These are phyloP conservation scores for Lagopus muta DNA, from an alignment of 2,113 vertebrate species.

Conservation along the genomic window DNA sequence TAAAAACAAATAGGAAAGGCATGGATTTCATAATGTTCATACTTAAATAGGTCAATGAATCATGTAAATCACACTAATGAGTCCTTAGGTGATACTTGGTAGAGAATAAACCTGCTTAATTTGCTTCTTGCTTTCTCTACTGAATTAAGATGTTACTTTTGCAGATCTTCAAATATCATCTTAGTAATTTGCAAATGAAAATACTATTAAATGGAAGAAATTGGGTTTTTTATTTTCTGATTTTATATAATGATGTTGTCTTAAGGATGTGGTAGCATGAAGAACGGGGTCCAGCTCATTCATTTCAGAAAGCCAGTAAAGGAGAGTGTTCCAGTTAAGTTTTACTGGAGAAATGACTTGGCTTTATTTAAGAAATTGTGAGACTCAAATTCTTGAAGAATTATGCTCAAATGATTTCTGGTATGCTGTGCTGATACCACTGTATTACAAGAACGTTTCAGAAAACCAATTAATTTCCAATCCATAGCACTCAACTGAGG, in stretches of 20 bases:
- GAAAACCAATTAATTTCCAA: constrained; percentile 56
- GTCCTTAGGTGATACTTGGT: not conserved
- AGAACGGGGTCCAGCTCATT: not conserved
- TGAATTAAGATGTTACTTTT: not conserved
- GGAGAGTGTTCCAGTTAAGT: not conserved
- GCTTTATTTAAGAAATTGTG: not conserved
- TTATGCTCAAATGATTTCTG: constrained; percentile 44
- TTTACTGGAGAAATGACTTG: not conserved
- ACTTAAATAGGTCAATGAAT: not conserved
- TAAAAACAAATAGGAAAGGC: not conserved
- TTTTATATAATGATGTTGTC: not conserved
- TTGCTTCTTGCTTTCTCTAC: not conserved
- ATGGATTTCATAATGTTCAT: not conserved
- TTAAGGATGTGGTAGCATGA: not conserved
- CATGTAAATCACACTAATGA: not conserved
- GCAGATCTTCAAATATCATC: not conserved
- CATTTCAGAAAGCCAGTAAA: not conserved
- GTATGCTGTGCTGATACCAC: constrained; percentile 7
- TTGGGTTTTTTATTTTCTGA: not conserved
- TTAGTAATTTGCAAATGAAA: not conserved
- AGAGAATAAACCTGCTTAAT: not conserved
- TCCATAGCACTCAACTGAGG: not conserved
- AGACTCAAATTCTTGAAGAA: not conserved
- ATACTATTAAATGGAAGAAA: not conserved
- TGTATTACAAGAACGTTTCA: not conserved